phyloP scores from a whole-genome alignment of 1,140 invertebrate species.

The Drosophila bocqueti region DNA sequence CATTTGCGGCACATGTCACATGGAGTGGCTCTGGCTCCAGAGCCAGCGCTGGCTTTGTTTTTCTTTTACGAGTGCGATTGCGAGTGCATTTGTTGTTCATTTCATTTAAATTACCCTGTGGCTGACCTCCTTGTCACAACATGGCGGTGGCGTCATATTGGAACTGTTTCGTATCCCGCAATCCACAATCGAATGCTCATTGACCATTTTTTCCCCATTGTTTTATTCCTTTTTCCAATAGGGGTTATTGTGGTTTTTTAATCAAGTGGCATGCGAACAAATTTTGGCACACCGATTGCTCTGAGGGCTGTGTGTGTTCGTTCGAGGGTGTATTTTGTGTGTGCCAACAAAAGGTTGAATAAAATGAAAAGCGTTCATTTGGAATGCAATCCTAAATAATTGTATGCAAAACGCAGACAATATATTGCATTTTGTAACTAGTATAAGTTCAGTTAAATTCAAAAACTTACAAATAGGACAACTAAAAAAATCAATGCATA shows the following conservation, averaged over 20 bases:
- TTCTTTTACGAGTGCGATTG: conserved; percentile 52
- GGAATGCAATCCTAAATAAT: conserved; percentile 6
- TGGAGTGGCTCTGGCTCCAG: conserved; percentile 32
- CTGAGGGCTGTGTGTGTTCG: conserved; percentile 4
- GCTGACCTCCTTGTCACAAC: conserved; percentile 76
- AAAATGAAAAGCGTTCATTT: conserved; percentile 5
- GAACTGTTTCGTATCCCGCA: conserved; percentile 65
- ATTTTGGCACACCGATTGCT: conserved; percentile 44
- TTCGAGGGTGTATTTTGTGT: conserved; percentile 10
- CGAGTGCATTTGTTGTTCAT: conserved; percentile 78
- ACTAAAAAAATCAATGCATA: too few relatives aligned
- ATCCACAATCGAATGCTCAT: conserved; percentile 71
- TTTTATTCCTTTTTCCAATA: conserved; percentile 16
- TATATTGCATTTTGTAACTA: conserved; percentile 6
- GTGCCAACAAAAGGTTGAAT: conserved; percentile 4
- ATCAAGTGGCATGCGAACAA: conserved; percentile 78
- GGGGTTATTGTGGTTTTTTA: conserved; percentile 78
- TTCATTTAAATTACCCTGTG: conserved; percentile 84
- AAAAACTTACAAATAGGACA: background rate
- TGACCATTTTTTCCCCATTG: conserved; percentile 49
- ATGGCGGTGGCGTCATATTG: conserved; percentile 75
- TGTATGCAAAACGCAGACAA: background rate
- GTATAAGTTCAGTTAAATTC: background rate
- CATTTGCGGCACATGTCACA: conserved; percentile 77
- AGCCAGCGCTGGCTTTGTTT: conserved; percentile 45